Base-by-base conservation (phyloP, 35 echinoderm and acorn worm species). In the Stichopus chloronotus region DNA sequence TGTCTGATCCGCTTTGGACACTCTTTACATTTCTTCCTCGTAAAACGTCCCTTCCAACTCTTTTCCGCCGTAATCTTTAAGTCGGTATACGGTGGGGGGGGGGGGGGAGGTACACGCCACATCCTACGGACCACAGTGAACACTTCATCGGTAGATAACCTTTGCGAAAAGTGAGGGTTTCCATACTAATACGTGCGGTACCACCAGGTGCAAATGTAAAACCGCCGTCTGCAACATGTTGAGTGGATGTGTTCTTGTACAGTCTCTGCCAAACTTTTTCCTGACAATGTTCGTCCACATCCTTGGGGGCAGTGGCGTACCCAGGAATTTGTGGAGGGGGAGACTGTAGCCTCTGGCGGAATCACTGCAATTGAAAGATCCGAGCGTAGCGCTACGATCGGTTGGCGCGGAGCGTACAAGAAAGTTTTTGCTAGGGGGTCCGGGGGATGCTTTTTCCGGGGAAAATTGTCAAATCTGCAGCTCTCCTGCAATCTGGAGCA, bases 41-140 rank as follows among this genome's bases (percentile, higher is more conserved):
- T 90, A 80, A 90, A 94, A 94, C 2, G 85, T 90, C 11, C 93
- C 93, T 81, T 59, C 56, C n/a, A 94, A 17, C 3, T 53, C 8
- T 59, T 94, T 87, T 52, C 85, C 87, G 20, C 8, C 84, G 16
- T 77, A 90, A 89, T 94, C 92, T 78, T 90, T 94, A 23, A 94
- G 59, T 57, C 56, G 25, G 59, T 94, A 90, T 52, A 94, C 72
- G 93, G 86, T n/a, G n/a, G n/a, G n/a, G n/a, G n/a, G n/a, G n/a
- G n/a, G n/a, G n/a, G n/a, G n/a, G n/a, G 76, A 20, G 53, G 63
- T 82, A 60, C 16, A 22, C 86, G 65, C 25, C n/a, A 4, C 10
- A 79, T 79, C 43, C 72, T 21, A 24, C 83, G 9, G 72, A 23
- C 72, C 55, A 91, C 55, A 0, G 55, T 79, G 63, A 94, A 91